Evolutionary conservation across 2,113 vertebrate species (phyloP), one percentile per base, ranked within the genome.

Genomic region (Tetraodon nigroviridis): DNA sequence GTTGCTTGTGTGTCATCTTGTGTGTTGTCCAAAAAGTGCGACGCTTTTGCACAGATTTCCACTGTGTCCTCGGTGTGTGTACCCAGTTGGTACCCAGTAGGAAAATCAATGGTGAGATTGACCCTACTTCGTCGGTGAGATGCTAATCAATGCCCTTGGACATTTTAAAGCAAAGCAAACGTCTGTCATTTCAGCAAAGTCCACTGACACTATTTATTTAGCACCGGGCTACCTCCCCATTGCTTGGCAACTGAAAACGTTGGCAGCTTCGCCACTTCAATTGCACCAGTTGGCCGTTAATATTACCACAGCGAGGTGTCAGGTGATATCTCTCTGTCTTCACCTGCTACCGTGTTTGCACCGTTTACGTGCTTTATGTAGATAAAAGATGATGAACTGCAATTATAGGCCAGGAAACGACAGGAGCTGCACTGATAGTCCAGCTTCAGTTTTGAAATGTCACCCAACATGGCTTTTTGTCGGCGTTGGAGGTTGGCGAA

Each of bases 241-340:
- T 83, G 87, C 89, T 67, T 86, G 83, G 90, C 78, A 91, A 91
- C 89, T 84, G 86, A 88, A 89, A 88, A 84, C 88, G 84, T 86
- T 71, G 78, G 86, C 79, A 73, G 83, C 81, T 85, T 82, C 74
- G 87, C 78, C 87, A 84, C 80, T 87, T 86, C 82, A 89, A 88
- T 88, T 81, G 74, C 87, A 89, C 90, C 85, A 89, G 81, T 79
- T 81, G 81, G 64, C 55, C 65, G 85, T 88, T 85, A 86, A 86
- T 85, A 82, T 80, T 69, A 40, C 74, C 73, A 81, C 77, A 71
- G 74, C 53, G 66, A 80, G 67, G 65, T 67, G 75, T 79, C 74
- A 61, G 72, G 73, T 64, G 73, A 51, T 61, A n/a, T 51, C 45
- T 58, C 44, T 64, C n/a, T 44, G 21, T 47, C 14, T 49, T 27